Percentiles rank a stretch among this genome's conserved stretches.
Evolutionary conservation across 2,888 invertebrate species (phyloP).

Genomic region (Cremastinae sp.): DNA sequence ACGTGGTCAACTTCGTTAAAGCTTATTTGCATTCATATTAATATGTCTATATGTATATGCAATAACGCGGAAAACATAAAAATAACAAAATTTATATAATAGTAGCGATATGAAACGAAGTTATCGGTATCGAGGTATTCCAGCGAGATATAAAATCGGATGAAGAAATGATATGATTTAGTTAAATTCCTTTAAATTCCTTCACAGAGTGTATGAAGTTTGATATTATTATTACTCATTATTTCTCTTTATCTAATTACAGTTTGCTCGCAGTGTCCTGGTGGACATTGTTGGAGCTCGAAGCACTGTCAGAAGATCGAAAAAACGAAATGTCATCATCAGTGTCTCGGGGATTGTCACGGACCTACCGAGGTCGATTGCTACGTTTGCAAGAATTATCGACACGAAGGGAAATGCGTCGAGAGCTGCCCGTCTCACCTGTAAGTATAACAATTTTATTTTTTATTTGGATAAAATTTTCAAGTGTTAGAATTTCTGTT

Average conservation of each 20-base stretch:
- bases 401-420: slow-evolving; percentile 83
- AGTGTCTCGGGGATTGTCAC: slow-evolving; percentile 91
- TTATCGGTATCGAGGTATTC: too few relatives aligned
- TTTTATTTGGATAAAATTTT: slow-evolving; percentile 1
- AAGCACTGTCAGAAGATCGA: slow-evolving; percentile 81
- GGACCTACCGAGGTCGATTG: slow-evolving; percentile 82
- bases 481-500: not conserved
- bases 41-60: not conserved
- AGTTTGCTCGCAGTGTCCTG: slow-evolving; percentile 86
- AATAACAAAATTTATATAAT: not conserved
- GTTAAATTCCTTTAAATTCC: too few relatives aligned
- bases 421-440: slow-evolving; percentile 85
- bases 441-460: slow-evolving; percentile 80
- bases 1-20: slow-evolving; percentile 28
- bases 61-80: not conserved
- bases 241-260: slow-evolving; percentile 52
- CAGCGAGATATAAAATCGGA: too few relatives aligned
- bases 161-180: too few relatives aligned
- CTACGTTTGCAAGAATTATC: slow-evolving; percentile 84
- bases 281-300: slow-evolving; percentile 80
- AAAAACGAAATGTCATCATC: slow-evolving; percentile 84
- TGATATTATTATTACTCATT: too few relatives aligned
- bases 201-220: too few relatives aligned
- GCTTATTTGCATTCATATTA: slow-evolving; percentile 40
- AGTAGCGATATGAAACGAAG: too few relatives aligned